Percentiles rank a stretch among this genome's conserved stretches.
Evolutionary conservation across 2,113 vertebrate genomes (phyloP).

Genomic region (Prunella fulvescens): DNA sequence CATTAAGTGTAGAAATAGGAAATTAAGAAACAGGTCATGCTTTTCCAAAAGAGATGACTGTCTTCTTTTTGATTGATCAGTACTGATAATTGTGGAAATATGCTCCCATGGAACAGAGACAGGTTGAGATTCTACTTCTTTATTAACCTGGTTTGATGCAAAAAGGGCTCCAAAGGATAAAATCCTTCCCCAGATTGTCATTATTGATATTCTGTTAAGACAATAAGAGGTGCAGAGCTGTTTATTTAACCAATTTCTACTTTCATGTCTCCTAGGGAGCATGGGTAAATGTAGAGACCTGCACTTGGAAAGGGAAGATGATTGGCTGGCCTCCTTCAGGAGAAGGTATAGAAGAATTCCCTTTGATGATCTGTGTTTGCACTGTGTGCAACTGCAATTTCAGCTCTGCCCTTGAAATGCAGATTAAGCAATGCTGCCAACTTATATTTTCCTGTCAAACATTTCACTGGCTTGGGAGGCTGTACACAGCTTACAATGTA

Average conservation of each 20-base stretch:
- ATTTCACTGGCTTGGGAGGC: neutral
- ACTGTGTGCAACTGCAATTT: neutral
- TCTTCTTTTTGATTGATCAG: neutral
- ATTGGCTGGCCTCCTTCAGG: neutral
- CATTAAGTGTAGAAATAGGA: neutral
- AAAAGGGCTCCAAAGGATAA: neutral
- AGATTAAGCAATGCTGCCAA: neutral
- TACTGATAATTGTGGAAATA: neutral
- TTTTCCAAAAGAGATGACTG: neutral
- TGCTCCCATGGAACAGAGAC: neutral
- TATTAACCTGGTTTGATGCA: neutral
- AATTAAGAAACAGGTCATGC: neutral
- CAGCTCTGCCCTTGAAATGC: slow-evolving; percentile 14
- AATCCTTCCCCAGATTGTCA: neutral
- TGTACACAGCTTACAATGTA: neutral
- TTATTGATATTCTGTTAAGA: slow-evolving; percentile 40
- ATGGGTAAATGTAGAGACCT: neutral
- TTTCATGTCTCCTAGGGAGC: neutral
- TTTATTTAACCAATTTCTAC: neutral
- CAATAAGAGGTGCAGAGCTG: neutral
- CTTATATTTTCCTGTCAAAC: neutral
- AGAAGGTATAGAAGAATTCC: neutral
- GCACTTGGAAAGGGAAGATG: neutral
- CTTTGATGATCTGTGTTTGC: neutral
- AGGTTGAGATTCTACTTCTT: neutral